Evolutionary conservation across 2,113 vertebrate genomes (phyloP).

Genomic region (Castor canadensis): DNA sequence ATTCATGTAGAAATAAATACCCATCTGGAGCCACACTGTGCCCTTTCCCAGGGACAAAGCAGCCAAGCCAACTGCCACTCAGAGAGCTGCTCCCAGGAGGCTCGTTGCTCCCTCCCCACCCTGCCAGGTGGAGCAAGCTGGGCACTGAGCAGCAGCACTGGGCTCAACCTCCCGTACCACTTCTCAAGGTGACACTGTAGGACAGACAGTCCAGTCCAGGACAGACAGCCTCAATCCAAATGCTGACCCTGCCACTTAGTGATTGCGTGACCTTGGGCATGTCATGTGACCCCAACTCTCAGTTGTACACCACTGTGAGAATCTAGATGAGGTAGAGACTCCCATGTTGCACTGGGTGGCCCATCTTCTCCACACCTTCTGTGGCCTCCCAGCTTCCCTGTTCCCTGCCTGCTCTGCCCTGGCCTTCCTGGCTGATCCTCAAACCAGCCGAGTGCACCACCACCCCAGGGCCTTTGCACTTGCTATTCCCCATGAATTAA

Average conservation of each 20-base stretch:
- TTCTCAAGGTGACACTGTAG: not conserved
- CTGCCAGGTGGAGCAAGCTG: too few relatives aligned
- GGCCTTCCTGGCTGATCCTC: not conserved
- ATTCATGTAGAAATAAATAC: not conserved
- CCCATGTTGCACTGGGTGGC: too few relatives aligned
- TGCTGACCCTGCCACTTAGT: not conserved
- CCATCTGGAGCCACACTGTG: not conserved
- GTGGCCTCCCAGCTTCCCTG: not conserved
- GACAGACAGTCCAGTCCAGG: not conserved
- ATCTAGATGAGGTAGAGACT: too few relatives aligned
- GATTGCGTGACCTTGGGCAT: not conserved
- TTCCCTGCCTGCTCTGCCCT: not conserved
- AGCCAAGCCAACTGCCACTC: too few relatives aligned
- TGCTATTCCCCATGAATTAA: fast-evolving
- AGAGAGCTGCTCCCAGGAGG: too few relatives aligned
- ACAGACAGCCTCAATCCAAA: not conserved
- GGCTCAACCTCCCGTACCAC: not conserved
- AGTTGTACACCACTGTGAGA: not conserved
- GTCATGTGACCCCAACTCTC: not conserved
- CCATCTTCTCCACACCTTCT: too few relatives aligned
- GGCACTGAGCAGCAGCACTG: too few relatives aligned
- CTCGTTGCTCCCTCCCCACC: too few relatives aligned
- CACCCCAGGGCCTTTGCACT: not conserved
- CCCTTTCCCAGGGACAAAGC: not conserved
- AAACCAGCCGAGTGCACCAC: not conserved